phyloP scores from a whole-genome alignment of 2,797 vertebrate genomes.

The Oryzias dopingdopingensis region DNA sequence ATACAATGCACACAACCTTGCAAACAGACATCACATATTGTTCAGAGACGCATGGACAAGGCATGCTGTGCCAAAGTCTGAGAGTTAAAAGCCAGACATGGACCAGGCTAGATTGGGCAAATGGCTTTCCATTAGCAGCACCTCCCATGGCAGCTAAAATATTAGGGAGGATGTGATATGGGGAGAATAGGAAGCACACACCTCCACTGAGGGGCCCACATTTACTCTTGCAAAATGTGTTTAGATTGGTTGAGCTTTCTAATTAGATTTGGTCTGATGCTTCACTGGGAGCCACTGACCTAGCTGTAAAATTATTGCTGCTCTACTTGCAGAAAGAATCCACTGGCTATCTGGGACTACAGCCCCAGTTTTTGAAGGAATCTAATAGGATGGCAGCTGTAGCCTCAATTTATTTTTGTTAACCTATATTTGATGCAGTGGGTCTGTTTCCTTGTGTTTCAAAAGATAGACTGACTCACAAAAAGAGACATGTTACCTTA shows the following conservation, averaged over 20 bases:
- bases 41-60: slow-evolving; percentile 57
- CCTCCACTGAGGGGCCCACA: slow-evolving; percentile 32
- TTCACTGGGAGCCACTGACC: slow-evolving; percentile 72
- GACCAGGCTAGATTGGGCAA: slow-evolving; percentile 65
- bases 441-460: slow-evolving; percentile 27
- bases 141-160: slow-evolving; percentile 51
- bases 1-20: slow-evolving; percentile 44
- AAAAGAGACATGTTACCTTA: slow-evolving; percentile 2
- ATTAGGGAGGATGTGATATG: slow-evolving; percentile 34
- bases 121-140: slow-evolving; percentile 65
- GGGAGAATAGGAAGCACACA: slow-evolving; percentile 25
- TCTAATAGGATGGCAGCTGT: slow-evolving; percentile 35
- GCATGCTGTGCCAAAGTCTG: slow-evolving; percentile 66
- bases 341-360: slow-evolving; percentile 36
- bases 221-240: slow-evolving; percentile 51
- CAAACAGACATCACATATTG: slow-evolving; percentile 60
- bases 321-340: slow-evolving; percentile 66
- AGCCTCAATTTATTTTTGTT: slow-evolving; percentile 35
- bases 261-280: slow-evolving; percentile 70
- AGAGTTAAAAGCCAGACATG: slow-evolving; percentile 63
- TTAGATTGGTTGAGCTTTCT: slow-evolving; percentile 59
- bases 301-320: slow-evolving; percentile 72
- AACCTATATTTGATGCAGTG: slow-evolving; percentile 44
- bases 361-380: slow-evolving; percentile 54
- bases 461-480: slow-evolving; percentile 27